Evolutionary conservation across 1,140 invertebrate genomes (phyloP).

Genomic region (Araneus ventricosus): DNA sequence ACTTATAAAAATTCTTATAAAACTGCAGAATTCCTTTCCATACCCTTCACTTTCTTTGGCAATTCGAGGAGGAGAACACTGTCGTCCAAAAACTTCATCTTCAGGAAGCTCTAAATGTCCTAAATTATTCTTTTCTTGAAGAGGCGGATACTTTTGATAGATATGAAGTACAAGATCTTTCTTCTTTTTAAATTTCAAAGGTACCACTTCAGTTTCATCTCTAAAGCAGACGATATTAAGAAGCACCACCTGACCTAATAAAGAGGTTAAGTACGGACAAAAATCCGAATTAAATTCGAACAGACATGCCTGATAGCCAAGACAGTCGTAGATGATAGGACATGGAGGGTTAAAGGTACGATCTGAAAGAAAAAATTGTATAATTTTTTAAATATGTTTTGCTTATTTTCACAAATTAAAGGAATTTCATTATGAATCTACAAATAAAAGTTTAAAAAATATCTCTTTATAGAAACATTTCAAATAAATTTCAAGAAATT

Average conservation of each 20-base stretch:
- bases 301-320: slow-evolving; percentile 53
- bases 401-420: no score
- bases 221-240: slow-evolving; percentile 19
- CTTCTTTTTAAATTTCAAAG: slow-evolving; percentile 37
- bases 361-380: background rate
- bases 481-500: no score
- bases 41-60: slow-evolving; percentile 29
- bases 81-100: background rate
- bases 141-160: background rate
- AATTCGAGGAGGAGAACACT: background rate
- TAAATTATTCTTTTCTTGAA: background rate
- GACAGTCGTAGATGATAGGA: slow-evolving; percentile 38
- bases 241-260: background rate
- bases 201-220: background rate
- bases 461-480: no score
- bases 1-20: no score
- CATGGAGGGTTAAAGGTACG: background rate
- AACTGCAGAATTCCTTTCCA: no score
- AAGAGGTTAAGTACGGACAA: background rate
- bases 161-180: slow-evolving; percentile 45
- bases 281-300: slow-evolving; percentile 4
- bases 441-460: no score
- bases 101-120: slow-evolving; percentile 11
- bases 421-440: no score
- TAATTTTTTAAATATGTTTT: no score